Base-by-base conservation (phyloP, 2,797 vertebrate genomes). In the Crypturellus tataupa region DNA sequence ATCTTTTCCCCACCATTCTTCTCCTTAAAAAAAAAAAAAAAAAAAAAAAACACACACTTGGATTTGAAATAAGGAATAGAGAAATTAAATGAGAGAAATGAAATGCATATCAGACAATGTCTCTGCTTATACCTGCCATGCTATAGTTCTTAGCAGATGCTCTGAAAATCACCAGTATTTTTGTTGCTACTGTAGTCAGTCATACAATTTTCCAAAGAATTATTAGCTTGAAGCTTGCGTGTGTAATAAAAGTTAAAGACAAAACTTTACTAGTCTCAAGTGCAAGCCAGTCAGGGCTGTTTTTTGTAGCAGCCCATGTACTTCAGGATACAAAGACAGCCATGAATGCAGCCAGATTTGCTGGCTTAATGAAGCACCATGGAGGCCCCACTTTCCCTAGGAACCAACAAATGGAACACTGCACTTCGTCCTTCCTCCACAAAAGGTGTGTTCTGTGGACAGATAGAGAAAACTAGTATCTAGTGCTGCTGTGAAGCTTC, bases 341-440 rank as follows among this genome's bases (percentile, higher is more conserved):
- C 23, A 23, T 10, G n/a, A 96, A 87, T 76, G 80, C 24, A 89
- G 56, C 55, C 94, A 92, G 49, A 78, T 95, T 76, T 79, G 85
- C 71, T 71, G 89, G 69, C 21, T 62, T 90, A 95, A 96, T 80
- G 90, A 95, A 95, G 68, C 47, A 93, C 93, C 58, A 79, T 89
- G 94, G 89, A 95, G 71, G 73, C 81, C 90, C 64, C 13, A 6
- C 47, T 51, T 96, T 93, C 76, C 90, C 84, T 46, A 93, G 12
- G 29, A 85, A 80, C 40, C 89, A 96, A 86, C 62, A 85, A 89
- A 93, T 16, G 69, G 37, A 85, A 90, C 46, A 56, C 9, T 49
- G 35, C 6, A 63, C 35, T 55, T 55, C 23, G 49, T 31, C n/a
- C 42, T 53, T 69, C 53, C 39, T 59, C 72, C 59, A 70, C 60